Evolutionary conservation across 2,888 invertebrate genomes (phyloP).

Genomic region (Cantharis rufa): DNA sequence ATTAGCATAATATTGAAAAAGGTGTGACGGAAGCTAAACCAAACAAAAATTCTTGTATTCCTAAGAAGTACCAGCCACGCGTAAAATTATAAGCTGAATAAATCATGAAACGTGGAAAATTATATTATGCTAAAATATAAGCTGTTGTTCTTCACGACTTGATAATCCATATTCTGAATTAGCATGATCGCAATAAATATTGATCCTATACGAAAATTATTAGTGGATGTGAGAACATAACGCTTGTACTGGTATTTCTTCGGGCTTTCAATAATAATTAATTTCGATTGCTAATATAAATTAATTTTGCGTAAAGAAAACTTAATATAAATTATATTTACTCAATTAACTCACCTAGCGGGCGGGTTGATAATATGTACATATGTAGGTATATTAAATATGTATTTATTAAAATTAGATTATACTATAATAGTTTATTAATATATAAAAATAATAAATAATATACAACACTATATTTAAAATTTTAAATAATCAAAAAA

Average conservation of each 20-base stretch:
- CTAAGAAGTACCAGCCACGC: not conserved
- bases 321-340: not conserved
- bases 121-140: not conserved
- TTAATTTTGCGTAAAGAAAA: not conserved
- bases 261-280: not conserved
- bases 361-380: not conserved
- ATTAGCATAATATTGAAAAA: not conserved
- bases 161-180: not conserved
- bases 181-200: not conserved
- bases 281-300: not conserved
- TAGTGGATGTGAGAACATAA: not conserved
- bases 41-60: not conserved
- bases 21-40: not conserved
- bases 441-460: too few relatives aligned
- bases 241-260: not conserved
- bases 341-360: not conserved
- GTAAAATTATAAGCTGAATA: not conserved
- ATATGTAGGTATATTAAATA: too few relatives aligned
- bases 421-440: too few relatives aligned
- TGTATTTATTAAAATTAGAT: too few relatives aligned
- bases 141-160: not conserved
- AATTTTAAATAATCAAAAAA: too few relatives aligned
- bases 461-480: too few relatives aligned
- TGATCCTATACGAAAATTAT: not conserved
- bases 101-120: not conserved